Conservation (phyloP, 2,113 vertebrate genomes). For the Apteryx mantelli region DNA sequence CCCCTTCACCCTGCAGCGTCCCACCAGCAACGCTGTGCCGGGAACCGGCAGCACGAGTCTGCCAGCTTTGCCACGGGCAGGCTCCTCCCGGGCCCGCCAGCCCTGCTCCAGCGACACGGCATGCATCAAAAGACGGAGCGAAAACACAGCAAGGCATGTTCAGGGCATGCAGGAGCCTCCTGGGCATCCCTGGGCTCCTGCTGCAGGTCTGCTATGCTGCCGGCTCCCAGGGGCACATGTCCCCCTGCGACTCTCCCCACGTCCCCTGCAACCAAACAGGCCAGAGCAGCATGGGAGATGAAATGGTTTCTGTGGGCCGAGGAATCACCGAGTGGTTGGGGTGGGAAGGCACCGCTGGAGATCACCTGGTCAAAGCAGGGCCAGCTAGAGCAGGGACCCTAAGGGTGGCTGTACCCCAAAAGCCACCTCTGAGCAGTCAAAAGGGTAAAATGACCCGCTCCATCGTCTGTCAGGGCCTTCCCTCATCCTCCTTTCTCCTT, state of each 20-base stretch:
- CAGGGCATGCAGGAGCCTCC: no score
- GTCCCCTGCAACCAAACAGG: no score
- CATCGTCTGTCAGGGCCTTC: no score
- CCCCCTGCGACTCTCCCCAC: neutral
- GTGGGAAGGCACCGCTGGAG: neutral
- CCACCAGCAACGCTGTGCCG: no score
- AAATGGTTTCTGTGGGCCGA: neutral
- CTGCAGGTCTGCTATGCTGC: neutral
- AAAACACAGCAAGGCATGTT: neutral
- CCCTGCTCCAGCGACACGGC: neutral
- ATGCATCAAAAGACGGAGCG: neutral
- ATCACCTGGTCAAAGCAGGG: neutral
- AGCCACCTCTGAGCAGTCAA: neutral
- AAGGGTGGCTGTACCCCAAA: neutral
- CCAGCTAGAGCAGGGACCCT: neutral
- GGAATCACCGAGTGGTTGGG: neutral
- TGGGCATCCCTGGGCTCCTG: no score
- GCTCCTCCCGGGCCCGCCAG: neutral
- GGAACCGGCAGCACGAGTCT: no score
- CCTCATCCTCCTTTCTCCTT: neutral
- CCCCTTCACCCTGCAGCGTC: no score
- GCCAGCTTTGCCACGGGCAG: no score
- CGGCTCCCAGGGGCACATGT: neutral
- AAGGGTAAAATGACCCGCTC: neutral
- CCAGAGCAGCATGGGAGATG: no score